Evolutionary conservation across 1,140 invertebrate species (phyloP).

Genomic region (Drosophila lowei): DNA sequence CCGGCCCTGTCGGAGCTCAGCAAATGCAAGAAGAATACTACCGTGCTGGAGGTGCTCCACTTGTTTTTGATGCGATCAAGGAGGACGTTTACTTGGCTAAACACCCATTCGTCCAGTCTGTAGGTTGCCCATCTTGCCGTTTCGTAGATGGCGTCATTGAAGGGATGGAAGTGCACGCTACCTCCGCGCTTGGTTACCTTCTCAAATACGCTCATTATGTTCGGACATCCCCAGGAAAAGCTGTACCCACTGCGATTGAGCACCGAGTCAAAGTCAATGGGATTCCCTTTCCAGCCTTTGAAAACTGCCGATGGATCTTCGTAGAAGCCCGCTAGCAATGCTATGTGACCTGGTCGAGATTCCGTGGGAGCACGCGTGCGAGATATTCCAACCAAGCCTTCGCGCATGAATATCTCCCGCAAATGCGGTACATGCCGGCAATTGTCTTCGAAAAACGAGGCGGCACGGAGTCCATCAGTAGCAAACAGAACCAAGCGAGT

Average conservation of each 20-base stretch:
- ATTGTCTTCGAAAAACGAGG: slow-evolving; percentile 87
- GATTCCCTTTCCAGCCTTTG: slow-evolving; percentile 98
- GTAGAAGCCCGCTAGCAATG: slow-evolving; percentile 96
- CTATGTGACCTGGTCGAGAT: slow-evolving; percentile 98
- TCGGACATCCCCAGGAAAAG: slow-evolving; percentile 95
- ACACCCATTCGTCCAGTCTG: slow-evolving; percentile 95
- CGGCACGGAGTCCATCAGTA: slow-evolving; percentile 95
- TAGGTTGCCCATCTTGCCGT: slow-evolving; percentile 86
- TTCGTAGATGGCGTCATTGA: slow-evolving; percentile 89
- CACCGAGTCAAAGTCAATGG: slow-evolving; percentile 97
- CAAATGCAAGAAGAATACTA: slow-evolving; percentile 96
- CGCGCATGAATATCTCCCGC: slow-evolving; percentile 72
- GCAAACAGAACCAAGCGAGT: slow-evolving; percentile 92
- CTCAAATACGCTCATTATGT: slow-evolving; percentile 92
- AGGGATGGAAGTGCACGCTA: slow-evolving; percentile 84
- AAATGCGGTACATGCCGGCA: slow-evolving; percentile 65
- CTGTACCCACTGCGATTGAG: slow-evolving; percentile 92
- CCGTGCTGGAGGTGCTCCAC: slow-evolving; percentile 84
- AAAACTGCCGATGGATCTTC: slow-evolving; percentile 99
- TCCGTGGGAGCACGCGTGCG: slow-evolving; percentile 97
- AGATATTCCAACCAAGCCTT: slow-evolving; percentile 94
- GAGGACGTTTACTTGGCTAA: slow-evolving; percentile 90
- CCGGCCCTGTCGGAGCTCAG: slow-evolving; percentile 97
- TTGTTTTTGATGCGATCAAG: slow-evolving; percentile 83
- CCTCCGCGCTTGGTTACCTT: slow-evolving; percentile 84